phyloP scores from a whole-genome alignment of 2,888 invertebrate species.

The Netelia fuscicornis region DNA sequence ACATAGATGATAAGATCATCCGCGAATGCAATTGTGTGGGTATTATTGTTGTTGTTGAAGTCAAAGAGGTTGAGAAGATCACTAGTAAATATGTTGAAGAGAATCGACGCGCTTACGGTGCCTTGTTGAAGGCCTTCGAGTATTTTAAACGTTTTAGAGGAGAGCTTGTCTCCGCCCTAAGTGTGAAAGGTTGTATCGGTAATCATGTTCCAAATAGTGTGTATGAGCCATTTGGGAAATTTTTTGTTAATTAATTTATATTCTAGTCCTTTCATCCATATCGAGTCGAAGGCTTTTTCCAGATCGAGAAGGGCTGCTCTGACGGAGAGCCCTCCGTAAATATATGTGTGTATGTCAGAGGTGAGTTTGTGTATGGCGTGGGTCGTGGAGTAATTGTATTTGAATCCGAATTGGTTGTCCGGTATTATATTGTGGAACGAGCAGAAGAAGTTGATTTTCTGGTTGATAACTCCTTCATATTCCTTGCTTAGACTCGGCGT shows the following conservation, averaged over 20 bases:
- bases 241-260: constrained; percentile 7
- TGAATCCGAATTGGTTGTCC: constrained; percentile 69
- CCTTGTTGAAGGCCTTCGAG: not conserved
- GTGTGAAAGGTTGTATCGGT: not conserved
- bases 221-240: not conserved
- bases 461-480: constrained; percentile 62
- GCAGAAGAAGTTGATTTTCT: constrained; percentile 22
- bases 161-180: not conserved
- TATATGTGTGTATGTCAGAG: constrained; percentile 57
- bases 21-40: not conserved
- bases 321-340: constrained; percentile 15
- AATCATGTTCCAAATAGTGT: constrained; percentile 24
- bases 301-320: constrained; percentile 14
- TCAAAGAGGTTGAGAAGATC: not conserved
- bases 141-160: not conserved
- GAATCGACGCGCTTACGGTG: not conserved
- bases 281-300: constrained; percentile 29
- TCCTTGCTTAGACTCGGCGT: constrained; percentile 66
- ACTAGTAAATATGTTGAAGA: constrained; percentile 8
- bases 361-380: constrained; percentile 68
- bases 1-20: constrained; percentile 15
- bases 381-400: constrained; percentile 66
- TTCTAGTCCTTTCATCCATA: constrained; percentile 10
- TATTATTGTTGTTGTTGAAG: not conserved
- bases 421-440: constrained; percentile 56